Percentiles rank a stretch among this genome's conserved stretches.
phyloP scores from a whole-genome alignment of 37 sponge, comb jelly and placozoan species.

The Amphimedon queenslandica region DNA sequence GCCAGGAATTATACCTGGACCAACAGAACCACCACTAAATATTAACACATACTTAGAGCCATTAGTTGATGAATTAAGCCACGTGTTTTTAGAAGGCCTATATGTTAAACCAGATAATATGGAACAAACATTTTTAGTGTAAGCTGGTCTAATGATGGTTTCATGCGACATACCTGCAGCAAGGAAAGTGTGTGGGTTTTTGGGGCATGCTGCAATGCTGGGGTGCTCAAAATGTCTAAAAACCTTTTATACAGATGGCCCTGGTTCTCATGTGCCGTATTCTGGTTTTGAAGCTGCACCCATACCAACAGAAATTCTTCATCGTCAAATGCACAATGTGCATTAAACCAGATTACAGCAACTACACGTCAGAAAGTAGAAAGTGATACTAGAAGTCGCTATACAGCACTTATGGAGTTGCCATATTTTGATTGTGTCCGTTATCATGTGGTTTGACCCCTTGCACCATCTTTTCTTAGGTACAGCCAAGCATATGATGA shows the following conservation, averaged over 20 bases:
- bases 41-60: constrained; percentile 49
- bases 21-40: constrained; percentile 30
- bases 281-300: no score
- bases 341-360: no score
- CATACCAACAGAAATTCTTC: no score
- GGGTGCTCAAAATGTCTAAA: constrained; percentile 46
- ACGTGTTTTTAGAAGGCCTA: no score
- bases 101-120: constrained; percentile 7
- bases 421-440: constrained; percentile 53
- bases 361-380: constrained; percentile 11
- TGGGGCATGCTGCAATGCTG: constrained; percentile 10
- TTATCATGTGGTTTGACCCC: background rate
- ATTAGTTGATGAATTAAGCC: no score
- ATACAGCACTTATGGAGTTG: constrained; percentile 27
- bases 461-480: constrained; percentile 11
- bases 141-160: constrained; percentile 23
- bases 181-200: constrained; percentile 40
- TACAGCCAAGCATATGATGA: constrained; percentile 1
- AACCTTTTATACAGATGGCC: background rate
- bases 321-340: no score
- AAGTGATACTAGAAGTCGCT: no score
- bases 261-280: background rate
- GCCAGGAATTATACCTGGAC: constrained; percentile 64
- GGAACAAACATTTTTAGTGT: background rate
- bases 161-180: constrained; percentile 45